Evolutionary conservation across 2,113 vertebrate species (phyloP), one percentile per base, ranked within the genome.

Genomic region (Pycnonotus jocosus): DNA sequence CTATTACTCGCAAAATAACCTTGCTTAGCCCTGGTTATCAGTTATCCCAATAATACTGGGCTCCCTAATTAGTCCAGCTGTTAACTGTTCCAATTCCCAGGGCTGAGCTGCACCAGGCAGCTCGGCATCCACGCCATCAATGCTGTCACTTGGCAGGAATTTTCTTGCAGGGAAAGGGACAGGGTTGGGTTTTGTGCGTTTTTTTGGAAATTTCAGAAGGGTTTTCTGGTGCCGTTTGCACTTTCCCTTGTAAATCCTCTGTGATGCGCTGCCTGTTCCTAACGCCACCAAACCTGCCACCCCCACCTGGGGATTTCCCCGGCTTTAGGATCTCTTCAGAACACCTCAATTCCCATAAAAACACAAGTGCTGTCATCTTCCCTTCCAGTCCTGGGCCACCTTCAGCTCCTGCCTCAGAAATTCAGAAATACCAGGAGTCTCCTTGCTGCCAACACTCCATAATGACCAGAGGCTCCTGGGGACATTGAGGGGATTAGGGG

Each of bases 41-140:
- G 87, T 95, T 97, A 88, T 90, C 86, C 87, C 90, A 97, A 95
- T 96, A 97, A 95, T 54, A 60, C 65, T 3, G 50, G 53, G 90
- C 78, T 95, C 86, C 57, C 92, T 92, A 96, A 97, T 93, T 94
- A 95, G 95, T 96, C 88, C 93, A 95, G 91, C 93, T 96, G 87
- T 97, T 97, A 96, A 95, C 92, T 94, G 83, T 86, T 96, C 88
- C 86, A 94, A 94, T 88, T 94, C 92, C 50, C 53, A 45, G 54
- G 84, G 81, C 51, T 88, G 74, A 21, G 44, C 82, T 87, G 58
- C 33, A 33, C 38, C 68, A 38, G 12, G 77, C 33, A 77, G 86
- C 77, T 74, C 37, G 8, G 40, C 57, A 57, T 31, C 66, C 20
- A n/a, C 82, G 7, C 12, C 3, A 88, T 72, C 81, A 22, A 6